A percentile compares a stretch with the other conserved stretches of the same genome.
These are phyloP conservation scores for Tenebrio molitor DNA, from an alignment of 1,140 invertebrate genomes.

Conservation along the genomic window DNA sequence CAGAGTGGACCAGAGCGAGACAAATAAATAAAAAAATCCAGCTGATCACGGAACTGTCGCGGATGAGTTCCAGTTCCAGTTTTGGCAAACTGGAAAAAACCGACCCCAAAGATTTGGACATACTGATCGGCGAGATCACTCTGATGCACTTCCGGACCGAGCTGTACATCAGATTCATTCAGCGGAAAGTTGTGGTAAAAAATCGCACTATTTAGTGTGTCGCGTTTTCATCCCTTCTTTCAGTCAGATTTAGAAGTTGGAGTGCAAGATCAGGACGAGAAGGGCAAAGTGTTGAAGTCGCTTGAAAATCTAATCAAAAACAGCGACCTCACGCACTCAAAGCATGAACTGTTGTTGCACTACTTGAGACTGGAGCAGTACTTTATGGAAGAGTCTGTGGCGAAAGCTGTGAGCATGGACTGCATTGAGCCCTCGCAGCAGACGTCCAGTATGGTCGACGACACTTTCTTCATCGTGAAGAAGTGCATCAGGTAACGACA, in stretches of 20 bases:
- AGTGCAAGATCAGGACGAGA: conserved; percentile 70
- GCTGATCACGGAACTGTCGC: conserved; percentile 72
- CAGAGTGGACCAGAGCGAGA: conserved; percentile 83
- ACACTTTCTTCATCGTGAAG: conserved; percentile 97
- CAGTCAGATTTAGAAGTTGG: conserved; percentile 81
- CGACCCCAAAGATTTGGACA: conserved; percentile 91
- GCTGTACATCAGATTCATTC: conserved; percentile 92
- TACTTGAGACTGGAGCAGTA: conserved; percentile 95
- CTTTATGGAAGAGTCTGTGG: conserved; percentile 96
- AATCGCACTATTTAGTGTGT: no score
- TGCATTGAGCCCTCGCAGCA: conserved; percentile 75
- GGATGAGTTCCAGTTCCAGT: conserved; percentile 64
- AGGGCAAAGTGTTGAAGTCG: conserved; percentile 70
- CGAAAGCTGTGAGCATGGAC: conserved; percentile 94
- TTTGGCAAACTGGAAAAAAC: conserved; percentile 71
- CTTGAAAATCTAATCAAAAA: conserved; percentile 81
- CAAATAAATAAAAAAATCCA: conserved; percentile 78
- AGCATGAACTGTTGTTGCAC: conserved; percentile 92
- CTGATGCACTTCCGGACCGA: conserved; percentile 92
- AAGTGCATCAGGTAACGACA: conserved; percentile 89
- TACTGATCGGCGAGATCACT: conserved; percentile 91
- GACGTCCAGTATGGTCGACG: conserved; percentile 95
- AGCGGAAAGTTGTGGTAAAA: conserved; percentile 81
- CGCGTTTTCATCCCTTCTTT: no score
- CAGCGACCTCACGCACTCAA: conserved; percentile 83